Conservation (phyloP, 2,113 vertebrate species). For the Lycaon pictus region DNA sequence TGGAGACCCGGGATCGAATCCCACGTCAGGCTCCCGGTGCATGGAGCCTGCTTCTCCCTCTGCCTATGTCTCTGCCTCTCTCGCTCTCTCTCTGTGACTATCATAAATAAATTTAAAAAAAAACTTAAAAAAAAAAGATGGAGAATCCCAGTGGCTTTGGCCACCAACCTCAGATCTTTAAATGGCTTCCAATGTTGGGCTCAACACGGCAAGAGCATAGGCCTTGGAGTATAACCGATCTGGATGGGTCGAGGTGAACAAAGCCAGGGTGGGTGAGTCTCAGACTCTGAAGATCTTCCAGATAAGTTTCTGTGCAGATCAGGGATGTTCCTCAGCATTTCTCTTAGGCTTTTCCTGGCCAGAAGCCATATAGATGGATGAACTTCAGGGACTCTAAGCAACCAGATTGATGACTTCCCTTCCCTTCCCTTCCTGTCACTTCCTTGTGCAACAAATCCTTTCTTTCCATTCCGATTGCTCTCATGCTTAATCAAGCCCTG, state of each 20-base stretch:
- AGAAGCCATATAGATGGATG: background rate
- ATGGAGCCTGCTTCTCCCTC: no score
- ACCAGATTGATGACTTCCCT: background rate
- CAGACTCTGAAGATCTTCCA: background rate
- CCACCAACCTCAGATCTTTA: background rate
- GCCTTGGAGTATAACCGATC: background rate
- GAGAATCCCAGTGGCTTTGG: background rate
- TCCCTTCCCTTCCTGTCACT: background rate
- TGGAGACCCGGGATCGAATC: no score
- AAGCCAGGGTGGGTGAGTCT: background rate
- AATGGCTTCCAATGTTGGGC: background rate
- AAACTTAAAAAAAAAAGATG: background rate
- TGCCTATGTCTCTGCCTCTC: no score
- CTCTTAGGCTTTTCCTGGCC: background rate
- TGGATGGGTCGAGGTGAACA: background rate
- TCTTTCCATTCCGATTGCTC: background rate
- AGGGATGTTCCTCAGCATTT: background rate
- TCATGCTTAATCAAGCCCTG: background rate
- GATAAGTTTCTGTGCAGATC: background rate
- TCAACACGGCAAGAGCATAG: background rate
- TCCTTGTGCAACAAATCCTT: background rate
- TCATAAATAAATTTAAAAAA: no score
- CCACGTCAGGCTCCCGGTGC: no score
- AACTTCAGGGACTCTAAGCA: background rate
- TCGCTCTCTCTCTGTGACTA: no score